Evolutionary conservation across 1,140 invertebrate species (phyloP), one percentile per base, ranked within the genome.

Genomic region (Chrysomallon squamiferum): DNA sequence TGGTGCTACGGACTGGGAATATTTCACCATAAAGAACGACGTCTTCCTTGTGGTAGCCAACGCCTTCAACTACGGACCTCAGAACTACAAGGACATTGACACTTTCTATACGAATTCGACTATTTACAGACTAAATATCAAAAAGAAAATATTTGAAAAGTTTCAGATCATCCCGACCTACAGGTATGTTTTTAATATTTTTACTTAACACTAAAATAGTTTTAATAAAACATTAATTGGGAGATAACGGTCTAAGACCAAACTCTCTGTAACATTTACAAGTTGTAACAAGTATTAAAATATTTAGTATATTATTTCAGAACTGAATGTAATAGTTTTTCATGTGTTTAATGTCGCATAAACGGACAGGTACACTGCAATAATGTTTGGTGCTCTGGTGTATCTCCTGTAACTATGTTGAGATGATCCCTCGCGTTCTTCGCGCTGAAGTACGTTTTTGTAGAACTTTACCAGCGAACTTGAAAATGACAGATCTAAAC

Each of bases 1-100:
- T 41, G 81, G 83, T 18, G 83, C 83, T 3, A 83, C 79, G 2
- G 83, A 85, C 68, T 81, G 77, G 74, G 83, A 85, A 43, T 74
- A 70, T 50, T 84, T 85, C 65, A 71, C 62, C 15, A 77, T 83
- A 3, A 62, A 67, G 11, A 71, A 73, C 6, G 77, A 80, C 1
- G 62, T 67, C 1, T 85, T 64, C 50, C 66, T 85, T 25, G 80
- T 64, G 0, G 81, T 84, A 25, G 80, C 81, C 29, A 84, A 84
- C 62, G 77, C 79, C n/a, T 81, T 78, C 62, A 83, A 83, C 63
- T 84, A 77, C 50, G 81, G 81, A 22, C 72, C 76, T n/a, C 80
- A 81, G 59, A 80, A 81, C 52, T 76, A 72, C 56, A 59, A 69
- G 27, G 75, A 78, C 32, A 65, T 66, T 18, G 73, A 82, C 50